Evolutionary conservation across 2,888 invertebrate species (phyloP).

Genomic region (Ctena decussata): DNA sequence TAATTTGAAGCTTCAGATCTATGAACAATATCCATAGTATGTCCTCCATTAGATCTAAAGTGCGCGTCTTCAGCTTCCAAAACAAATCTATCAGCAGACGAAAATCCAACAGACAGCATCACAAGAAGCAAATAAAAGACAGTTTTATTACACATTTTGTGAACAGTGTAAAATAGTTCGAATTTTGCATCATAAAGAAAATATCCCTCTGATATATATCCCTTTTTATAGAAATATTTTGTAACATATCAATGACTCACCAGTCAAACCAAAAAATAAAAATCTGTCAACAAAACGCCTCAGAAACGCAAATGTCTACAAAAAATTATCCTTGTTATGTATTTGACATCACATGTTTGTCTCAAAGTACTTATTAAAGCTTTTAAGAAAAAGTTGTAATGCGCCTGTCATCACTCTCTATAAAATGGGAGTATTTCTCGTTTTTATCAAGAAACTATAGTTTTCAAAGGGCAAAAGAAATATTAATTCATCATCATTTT

Average conservation of each 20-base stretch:
- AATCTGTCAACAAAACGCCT: neutral
- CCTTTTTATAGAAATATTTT: neutral
- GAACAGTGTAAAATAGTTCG: neutral
- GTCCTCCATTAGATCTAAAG: neutral
- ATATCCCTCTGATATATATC: neutral
- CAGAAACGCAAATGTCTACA: neutral
- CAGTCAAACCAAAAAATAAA: neutral
- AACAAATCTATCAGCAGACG: neutral
- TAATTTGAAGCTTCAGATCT: neutral
- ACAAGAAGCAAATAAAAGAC: neutral
- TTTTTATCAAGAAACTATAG: neutral
- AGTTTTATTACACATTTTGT: neutral
- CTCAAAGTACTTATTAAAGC: no score
- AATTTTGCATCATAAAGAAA: neutral
- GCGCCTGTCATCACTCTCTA: neutral
- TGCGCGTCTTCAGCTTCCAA: slow-evolving; percentile 12
- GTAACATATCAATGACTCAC: neutral
- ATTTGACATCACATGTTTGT: neutral
- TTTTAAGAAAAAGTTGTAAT: neutral
- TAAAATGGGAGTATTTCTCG: neutral
- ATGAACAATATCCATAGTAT: neutral
- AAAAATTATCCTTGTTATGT: neutral
- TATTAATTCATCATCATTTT: neutral
- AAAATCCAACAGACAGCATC: neutral
- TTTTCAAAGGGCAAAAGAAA: neutral